Conservation (phyloP, 2,113 vertebrate species). For the Myodes glareolus region DNA sequence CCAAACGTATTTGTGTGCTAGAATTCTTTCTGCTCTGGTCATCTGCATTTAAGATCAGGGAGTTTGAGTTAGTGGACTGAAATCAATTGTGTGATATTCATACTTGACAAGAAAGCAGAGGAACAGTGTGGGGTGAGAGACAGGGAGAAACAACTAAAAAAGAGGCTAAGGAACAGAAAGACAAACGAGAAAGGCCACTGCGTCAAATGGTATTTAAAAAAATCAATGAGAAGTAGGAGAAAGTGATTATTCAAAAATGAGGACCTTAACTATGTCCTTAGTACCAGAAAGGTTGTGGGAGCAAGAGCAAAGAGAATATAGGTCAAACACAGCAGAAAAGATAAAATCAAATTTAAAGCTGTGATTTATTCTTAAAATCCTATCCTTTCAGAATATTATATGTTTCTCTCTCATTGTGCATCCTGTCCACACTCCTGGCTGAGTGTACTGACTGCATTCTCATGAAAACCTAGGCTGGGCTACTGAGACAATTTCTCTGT, state of each 20-base stretch:
- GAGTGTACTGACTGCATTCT: not conserved
- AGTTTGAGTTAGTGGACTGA: not conserved
- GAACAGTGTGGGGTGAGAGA: not conserved
- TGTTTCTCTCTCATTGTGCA: not conserved
- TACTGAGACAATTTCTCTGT: accelerated
- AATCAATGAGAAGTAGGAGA: not conserved
- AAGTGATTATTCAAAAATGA: not conserved
- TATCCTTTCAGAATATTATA: not conserved
- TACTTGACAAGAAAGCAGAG: not conserved
- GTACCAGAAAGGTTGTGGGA: not conserved
- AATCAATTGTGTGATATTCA: not conserved
- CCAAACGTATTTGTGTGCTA: accelerated
- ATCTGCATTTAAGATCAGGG: not conserved
- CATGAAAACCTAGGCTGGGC: too few relatives aligned
- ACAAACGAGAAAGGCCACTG: not conserved
- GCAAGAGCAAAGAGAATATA: not conserved
- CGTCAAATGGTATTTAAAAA: slow-evolving; percentile 38
- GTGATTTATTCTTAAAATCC: not conserved
- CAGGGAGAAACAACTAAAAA: not conserved
- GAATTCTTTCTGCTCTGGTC: not conserved
- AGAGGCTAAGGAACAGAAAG: slow-evolving; percentile 12
- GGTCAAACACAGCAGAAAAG: not conserved
- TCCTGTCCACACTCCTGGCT: not conserved
- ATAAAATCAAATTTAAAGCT: not conserved
- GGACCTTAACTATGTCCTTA: not conserved